Base-by-base conservation (phyloP, 2,888 invertebrate species). In the Nebria brevicollis region DNA sequence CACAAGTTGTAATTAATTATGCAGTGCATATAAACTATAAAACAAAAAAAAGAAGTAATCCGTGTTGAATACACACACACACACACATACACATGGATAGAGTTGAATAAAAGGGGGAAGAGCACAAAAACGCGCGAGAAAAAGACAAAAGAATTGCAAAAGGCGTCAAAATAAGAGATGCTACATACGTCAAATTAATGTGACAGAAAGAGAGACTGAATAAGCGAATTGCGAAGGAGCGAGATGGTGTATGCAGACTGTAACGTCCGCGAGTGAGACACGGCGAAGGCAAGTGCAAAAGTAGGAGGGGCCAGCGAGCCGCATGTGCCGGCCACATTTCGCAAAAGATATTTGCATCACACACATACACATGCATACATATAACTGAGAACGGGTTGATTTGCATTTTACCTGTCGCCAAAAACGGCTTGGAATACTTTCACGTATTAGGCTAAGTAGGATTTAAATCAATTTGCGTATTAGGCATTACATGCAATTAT, bases 111-210 rank as follows among this genome's bases (percentile, higher is more conserved):
- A 75, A 80, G 74, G 80, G 75, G 80, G 54, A 43, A 80, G 80
- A 75, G 66, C 75, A 68, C 75, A 80, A 80, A 75, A 80, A 80
- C 75, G 70, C 75, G 80, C 80, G 64, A 80, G 80, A 80, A 79
- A 79, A 80, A 80, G 80, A 80, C 80, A 80, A 80, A 80, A 80
- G 80, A 75, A 80, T 80, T 75, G 80, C 80, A 80, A 80, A 80
- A 80, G 80, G 80, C 80, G 80, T 80, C 80, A 80, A 80, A 80
- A 80, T 75, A 80, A 80, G 80, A 80, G 80, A 80, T 72, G 80
- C 80, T 80, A 80, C 75, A 80, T 80, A 80, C 80, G 80, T 80
- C 80, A 80, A 80, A 80, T 80, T 75, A 80, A 80, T 80, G 80
- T 80, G 80, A 75, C 75, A 80, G 80, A 80, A 80, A 75, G 80